A percentile compares a stretch with the other conserved stretches of the same genome.
Conservation (phyloP, 2,797 vertebrate genomes). For the Tapirus indicus region DNA sequence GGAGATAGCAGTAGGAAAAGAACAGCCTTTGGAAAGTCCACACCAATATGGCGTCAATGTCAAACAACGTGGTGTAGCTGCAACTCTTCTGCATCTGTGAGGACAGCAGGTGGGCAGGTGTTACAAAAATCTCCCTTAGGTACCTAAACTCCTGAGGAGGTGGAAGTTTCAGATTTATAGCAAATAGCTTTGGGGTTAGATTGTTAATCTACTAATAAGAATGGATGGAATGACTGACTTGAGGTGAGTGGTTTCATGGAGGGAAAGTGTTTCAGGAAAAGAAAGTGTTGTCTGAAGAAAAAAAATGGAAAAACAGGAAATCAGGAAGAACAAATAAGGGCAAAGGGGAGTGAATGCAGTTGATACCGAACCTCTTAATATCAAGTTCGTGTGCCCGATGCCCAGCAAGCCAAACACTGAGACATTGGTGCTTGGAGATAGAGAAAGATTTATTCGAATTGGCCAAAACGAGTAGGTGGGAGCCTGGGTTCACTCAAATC, state of each 20-base stretch:
- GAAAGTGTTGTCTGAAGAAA: background rate
- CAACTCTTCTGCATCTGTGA: background rate
- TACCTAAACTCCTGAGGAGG: background rate
- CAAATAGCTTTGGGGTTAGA: background rate
- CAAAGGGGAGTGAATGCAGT: background rate
- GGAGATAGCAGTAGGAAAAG: no score
- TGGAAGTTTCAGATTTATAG: background rate
- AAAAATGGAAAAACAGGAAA: background rate
- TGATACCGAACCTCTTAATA: no score
- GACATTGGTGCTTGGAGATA: no score
- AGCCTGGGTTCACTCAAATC: no score
- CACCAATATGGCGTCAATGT: background rate
- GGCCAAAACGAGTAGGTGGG: no score
- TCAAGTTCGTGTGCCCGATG: no score
- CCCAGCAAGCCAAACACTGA: no score
- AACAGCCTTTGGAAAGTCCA: background rate
- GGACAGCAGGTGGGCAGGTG: no score
- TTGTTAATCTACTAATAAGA: background rate
- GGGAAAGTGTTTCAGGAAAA: background rate
- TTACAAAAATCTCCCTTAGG: background rate
- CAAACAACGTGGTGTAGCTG: no score
- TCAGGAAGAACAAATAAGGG: background rate
- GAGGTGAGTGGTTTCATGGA: background rate
- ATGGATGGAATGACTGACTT: background rate
- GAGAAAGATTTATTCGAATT: no score